Percentiles rank a stretch among this genome's conserved stretches.
Conservation (phyloP, 30 jellyfish, hydroid and myxozoan genomes). For the Turritopsis dohrnii region DNA sequence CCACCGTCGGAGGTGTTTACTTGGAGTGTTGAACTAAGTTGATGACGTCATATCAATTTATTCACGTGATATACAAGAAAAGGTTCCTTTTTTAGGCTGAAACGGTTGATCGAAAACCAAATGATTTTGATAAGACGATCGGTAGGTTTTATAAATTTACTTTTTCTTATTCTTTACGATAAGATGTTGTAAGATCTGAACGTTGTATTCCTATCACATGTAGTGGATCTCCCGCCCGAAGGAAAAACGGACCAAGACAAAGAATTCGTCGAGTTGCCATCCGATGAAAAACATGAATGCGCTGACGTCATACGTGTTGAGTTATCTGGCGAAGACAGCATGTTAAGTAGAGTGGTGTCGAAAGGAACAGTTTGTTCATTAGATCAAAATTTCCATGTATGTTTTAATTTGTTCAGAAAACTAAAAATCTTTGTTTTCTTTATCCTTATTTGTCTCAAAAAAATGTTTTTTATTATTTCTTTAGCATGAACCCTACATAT, state of each 20-base stretch:
- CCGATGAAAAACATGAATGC: background rate
- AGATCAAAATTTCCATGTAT: background rate
- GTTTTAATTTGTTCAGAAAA: background rate
- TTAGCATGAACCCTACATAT: too few relatives aligned
- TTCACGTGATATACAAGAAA: background rate
- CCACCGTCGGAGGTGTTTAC: background rate
- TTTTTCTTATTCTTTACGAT: background rate
- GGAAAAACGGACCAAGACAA: background rate
- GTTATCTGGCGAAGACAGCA: background rate
- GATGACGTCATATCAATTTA: background rate
- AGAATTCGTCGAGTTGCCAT: conserved; percentile 5
- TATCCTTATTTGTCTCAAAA: too few relatives aligned
- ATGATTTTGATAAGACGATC: background rate
- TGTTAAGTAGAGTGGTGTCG: background rate
- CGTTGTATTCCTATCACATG: background rate
- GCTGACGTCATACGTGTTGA: background rate
- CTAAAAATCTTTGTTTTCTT: background rate
- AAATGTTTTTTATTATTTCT: too few relatives aligned
- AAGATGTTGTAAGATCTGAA: background rate
- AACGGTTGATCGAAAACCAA: background rate
- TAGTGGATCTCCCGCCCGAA: conserved; percentile 28
- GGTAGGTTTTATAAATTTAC: background rate
- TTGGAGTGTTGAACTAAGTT: background rate
- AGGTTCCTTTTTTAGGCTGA: background rate
- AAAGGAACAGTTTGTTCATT: background rate